phyloP scores from a whole-genome alignment of 2,888 invertebrate genomes.

The Ophion ellenae region DNA sequence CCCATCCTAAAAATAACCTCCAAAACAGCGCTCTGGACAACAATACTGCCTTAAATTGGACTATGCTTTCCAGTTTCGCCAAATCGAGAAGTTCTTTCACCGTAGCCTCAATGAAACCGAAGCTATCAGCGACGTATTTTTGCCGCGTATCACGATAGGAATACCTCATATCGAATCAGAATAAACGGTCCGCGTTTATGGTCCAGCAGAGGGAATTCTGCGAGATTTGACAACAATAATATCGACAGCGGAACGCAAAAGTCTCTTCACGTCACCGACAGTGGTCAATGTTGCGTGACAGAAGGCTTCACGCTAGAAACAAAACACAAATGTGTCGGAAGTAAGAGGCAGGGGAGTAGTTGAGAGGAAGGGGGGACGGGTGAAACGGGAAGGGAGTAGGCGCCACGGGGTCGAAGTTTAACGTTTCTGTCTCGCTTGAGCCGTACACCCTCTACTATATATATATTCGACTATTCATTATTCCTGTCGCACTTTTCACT shows the following conservation, averaged over 20 bases:
- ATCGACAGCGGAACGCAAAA: slow-evolving; percentile 47
- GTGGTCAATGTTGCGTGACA: slow-evolving; percentile 72
- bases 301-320: slow-evolving; percentile 76
- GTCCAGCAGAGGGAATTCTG: not conserved
- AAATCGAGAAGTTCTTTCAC: too few species aligned
- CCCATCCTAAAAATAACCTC: too few species aligned
- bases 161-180: not conserved
- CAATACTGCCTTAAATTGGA: too few species aligned
- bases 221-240: slow-evolving; percentile 33
- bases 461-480: slow-evolving; percentile 41
- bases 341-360: slow-evolving; percentile 72
- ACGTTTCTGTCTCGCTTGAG: slow-evolving; percentile 48
- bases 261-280: slow-evolving; percentile 51
- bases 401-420: slow-evolving; percentile 78
- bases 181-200: not conserved
- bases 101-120: not conserved
- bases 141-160: not conserved
- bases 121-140: not conserved
- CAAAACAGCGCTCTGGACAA: too few species aligned
- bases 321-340: slow-evolving; percentile 81
- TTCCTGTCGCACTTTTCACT: slow-evolving; percentile 55
- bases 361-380: slow-evolving; percentile 13
- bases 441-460: slow-evolving; percentile 25
- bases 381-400: slow-evolving; percentile 71
- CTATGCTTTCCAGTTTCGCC: too few species aligned